Conservation (phyloP, 1,140 invertebrate species). For the Euglossa dilemma region DNA sequence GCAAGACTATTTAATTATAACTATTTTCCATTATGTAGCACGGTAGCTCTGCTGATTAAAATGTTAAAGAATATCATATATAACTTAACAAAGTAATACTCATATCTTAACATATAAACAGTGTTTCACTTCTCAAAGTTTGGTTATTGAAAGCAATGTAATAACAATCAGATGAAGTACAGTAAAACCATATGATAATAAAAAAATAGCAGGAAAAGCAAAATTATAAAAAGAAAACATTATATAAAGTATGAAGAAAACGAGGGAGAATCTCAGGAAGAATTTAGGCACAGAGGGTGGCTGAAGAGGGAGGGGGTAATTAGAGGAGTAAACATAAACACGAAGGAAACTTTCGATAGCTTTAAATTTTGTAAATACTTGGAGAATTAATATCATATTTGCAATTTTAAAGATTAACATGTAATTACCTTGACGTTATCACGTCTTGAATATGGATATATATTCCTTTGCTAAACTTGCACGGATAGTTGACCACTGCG, state of each 20-base stretch:
- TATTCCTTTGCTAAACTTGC: slow-evolving; percentile 55
- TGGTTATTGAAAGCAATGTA: slow-evolving; percentile 16
- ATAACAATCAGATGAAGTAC: slow-evolving; percentile 4
- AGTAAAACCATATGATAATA: slow-evolving; percentile 8
- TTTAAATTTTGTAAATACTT: slow-evolving; percentile 3
- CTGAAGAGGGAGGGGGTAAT: slow-evolving; percentile 66
- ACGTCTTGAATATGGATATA: slow-evolving; percentile 47
- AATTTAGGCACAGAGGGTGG: slow-evolving; percentile 44
- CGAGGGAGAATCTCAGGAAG: slow-evolving; percentile 40
- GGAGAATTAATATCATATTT: background rate
- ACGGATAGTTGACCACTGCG: slow-evolving; percentile 57
- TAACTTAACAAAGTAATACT: background rate
- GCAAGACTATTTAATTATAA: background rate
- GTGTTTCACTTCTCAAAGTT: background rate
- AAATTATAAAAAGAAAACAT: background rate
- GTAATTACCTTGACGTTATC: slow-evolving; percentile 50
- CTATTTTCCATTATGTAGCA: background rate
- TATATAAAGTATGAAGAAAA: slow-evolving; percentile 27
- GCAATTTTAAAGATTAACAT: background rate
- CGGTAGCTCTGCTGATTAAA: background rate
- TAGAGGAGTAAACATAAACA: slow-evolving; percentile 80
- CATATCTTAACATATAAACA: background rate
- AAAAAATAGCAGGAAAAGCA: background rate
- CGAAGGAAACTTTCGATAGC: slow-evolving; percentile 58
- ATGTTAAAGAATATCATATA: background rate